Evolutionary conservation across 2,113 vertebrate species (phyloP).

Genomic region (Pomatorhinus ruficollis): DNA sequence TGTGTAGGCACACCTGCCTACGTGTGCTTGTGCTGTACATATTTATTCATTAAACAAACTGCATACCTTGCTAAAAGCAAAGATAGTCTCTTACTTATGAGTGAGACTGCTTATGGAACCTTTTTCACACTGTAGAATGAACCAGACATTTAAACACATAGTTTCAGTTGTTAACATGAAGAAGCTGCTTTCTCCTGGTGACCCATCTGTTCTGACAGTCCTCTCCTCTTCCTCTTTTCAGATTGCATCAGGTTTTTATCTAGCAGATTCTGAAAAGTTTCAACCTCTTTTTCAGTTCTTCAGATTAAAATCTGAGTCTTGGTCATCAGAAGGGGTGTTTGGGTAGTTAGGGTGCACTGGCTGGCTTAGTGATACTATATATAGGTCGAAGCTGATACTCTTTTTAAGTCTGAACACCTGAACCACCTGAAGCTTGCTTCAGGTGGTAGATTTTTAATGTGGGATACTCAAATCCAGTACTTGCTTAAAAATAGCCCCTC

Average conservation of each 20-base stretch:
- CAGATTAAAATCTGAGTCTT: neutral
- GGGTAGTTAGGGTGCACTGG: neutral
- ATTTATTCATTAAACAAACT: neutral
- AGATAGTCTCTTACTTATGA: neutral
- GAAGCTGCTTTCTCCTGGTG: neutral
- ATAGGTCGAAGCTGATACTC: neutral
- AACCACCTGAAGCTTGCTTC: neutral
- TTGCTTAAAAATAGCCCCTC: neutral
- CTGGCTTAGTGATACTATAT: neutral
- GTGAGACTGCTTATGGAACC: neutral
- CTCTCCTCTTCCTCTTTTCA: neutral
- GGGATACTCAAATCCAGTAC: neutral
- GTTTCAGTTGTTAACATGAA: neutral
- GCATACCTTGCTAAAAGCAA: neutral
- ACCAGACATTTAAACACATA: neutral
- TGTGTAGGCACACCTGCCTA: neutral
- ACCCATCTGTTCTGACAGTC: neutral
- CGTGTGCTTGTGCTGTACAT: accelerated
- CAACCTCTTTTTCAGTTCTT: neutral
- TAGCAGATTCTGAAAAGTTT: neutral
- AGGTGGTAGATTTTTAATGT: neutral
- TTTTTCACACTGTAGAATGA: neutral
- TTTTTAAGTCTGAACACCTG: neutral
- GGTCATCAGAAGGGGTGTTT: neutral
- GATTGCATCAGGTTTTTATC: neutral